phyloP scores from a whole-genome alignment of 2,888 invertebrate genomes.

The Plagodis dolabraria region DNA sequence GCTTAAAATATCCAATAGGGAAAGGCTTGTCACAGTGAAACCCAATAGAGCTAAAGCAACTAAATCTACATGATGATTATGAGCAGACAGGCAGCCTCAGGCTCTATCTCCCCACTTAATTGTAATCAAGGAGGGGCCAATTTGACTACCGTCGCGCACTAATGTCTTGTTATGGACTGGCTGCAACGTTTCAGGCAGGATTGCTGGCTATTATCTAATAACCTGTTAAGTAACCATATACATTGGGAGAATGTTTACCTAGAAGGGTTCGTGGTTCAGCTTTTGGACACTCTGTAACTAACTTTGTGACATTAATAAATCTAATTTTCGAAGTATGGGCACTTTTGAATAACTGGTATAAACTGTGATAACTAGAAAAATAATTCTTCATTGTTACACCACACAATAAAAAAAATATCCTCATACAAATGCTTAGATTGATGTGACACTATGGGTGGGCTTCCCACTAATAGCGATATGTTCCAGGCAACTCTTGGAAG shows the following conservation, averaged over 20 bases:
- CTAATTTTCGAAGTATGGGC: no score
- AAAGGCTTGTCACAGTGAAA: neutral
- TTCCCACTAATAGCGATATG: no score
- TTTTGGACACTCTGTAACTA: no score
- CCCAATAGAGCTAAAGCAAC: slow-evolving; percentile 7
- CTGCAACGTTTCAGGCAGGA: slow-evolving; percentile 34
- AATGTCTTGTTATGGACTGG: slow-evolving; percentile 56
- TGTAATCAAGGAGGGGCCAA: slow-evolving; percentile 71
- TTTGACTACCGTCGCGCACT: slow-evolving; percentile 59
- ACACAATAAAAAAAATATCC: no score
- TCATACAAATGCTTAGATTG: no score
- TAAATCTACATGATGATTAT: slow-evolving; percentile 58
- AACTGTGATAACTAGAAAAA: no score
- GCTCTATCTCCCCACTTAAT: slow-evolving; percentile 67
- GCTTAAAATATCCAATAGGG: no score
- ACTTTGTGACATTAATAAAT: no score
- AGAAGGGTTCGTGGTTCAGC: neutral
- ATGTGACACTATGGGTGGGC: no score
- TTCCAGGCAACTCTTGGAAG: no score
- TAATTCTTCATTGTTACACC: no score
- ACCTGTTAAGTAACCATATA: slow-evolving; percentile 21
- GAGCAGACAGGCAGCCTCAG: slow-evolving; percentile 54
- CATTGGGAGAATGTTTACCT: slow-evolving; percentile 3
- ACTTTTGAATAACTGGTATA: no score
- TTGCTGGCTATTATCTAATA: slow-evolving; percentile 44